A percentile compares a stretch with the other conserved stretches of the same genome.
These are phyloP conservation scores for Peromyscus eremicus DNA, from an alignment of 2,797 vertebrate genomes.

Conservation along the genomic window DNA sequence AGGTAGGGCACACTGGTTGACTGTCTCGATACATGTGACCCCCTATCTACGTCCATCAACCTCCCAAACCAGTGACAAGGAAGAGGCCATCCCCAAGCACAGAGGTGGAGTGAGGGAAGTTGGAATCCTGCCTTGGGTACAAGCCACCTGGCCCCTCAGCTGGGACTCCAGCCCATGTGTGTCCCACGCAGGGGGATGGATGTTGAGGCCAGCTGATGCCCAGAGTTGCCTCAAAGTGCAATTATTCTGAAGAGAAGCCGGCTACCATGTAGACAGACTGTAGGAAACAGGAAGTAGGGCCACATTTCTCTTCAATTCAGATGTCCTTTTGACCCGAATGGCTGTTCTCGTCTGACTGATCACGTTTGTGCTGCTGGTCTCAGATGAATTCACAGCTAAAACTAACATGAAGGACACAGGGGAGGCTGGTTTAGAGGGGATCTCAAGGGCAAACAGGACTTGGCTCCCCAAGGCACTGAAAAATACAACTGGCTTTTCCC, in stretches of 20 bases:
- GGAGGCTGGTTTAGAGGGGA: neutral
- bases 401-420: neutral
- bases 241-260: neutral
- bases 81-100: neutral
- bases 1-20: too few species aligned
- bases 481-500: neutral
- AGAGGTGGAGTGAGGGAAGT: neutral
- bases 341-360: neutral
- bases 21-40: neutral
- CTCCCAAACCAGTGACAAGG: neutral
- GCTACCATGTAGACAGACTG: neutral
- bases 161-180: neutral
- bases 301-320: neutral
- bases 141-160: neutral
- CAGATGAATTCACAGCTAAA: slow-evolving; percentile 37
- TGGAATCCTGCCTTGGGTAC: neutral
- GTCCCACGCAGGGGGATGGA: neutral
- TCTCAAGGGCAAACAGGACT: slow-evolving; percentile 2
- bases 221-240: neutral
- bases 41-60: neutral
- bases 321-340: neutral
- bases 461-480: slow-evolving; percentile 13
- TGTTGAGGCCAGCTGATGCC: neutral
- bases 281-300: neutral
- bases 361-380: neutral